These are phyloP conservation scores for Trachelus tabidus DNA, from an alignment of 2,888 invertebrate species.

Conservation along the genomic window DNA sequence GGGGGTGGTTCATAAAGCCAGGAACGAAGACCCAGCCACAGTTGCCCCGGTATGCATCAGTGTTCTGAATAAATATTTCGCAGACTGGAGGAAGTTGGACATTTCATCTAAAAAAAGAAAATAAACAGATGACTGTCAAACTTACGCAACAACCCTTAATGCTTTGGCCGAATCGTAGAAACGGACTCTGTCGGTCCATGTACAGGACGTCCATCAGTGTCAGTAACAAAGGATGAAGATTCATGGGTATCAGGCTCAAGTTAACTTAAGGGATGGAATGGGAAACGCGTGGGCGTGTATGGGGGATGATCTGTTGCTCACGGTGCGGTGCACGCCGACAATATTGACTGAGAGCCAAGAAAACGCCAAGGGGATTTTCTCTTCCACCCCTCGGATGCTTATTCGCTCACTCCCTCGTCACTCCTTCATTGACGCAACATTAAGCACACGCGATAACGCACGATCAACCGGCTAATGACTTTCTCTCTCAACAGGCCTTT, in stretches of 20 bases:
- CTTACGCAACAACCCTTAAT: background rate
- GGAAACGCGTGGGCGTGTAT: constrained; percentile 32
- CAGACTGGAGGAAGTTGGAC: background rate
- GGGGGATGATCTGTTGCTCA: constrained; percentile 58
- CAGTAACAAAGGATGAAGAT: background rate
- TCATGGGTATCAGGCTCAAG: background rate
- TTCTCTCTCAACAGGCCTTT: constrained; percentile 31
- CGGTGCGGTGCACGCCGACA: constrained; percentile 50
- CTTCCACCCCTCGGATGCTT: constrained; percentile 27
- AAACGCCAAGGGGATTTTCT: constrained; percentile 35
- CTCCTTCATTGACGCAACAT: constrained; percentile 65
- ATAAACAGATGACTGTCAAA: background rate
- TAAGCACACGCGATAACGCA: constrained; percentile 65
- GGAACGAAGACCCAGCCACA: background rate
- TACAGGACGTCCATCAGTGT: constrained; percentile 18
- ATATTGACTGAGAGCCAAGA: constrained; percentile 59
- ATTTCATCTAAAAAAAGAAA: background rate
- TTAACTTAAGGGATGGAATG: constrained; percentile 13
- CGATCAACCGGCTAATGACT: constrained; percentile 66
- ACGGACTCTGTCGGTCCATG: constrained; percentile 16
- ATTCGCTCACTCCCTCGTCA: constrained; percentile 54
- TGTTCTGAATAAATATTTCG: background rate
- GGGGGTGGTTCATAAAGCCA: background rate
- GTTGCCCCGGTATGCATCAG: background rate
- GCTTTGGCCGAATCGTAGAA: constrained; percentile 8